These are phyloP conservation scores for Psephotus haematonotus DNA, from an alignment of 2,113 vertebrate genomes.

Conservation along the genomic window DNA sequence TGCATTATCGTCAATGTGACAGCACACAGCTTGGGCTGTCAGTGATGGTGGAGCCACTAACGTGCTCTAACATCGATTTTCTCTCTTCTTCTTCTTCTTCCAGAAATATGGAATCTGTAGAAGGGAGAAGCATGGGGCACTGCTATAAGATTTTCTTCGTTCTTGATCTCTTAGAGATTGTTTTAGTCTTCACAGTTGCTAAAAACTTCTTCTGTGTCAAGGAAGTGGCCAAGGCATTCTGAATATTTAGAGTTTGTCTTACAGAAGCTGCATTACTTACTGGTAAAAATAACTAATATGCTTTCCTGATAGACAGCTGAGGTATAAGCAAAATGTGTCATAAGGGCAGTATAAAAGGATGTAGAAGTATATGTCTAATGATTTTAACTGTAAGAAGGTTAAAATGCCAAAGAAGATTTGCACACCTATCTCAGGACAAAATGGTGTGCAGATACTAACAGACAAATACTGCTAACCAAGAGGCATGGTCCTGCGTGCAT, in stretches of 20 bases:
- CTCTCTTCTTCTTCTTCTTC: background rate
- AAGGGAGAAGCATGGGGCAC: background rate
- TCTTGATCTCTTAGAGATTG: background rate
- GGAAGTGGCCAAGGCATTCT: background rate
- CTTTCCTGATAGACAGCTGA: background rate
- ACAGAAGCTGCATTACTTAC: background rate
- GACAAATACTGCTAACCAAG: background rate
- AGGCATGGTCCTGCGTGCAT: background rate
- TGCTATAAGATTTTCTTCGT: background rate
- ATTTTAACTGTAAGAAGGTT: background rate
- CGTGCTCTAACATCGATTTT: rapidly evolving
- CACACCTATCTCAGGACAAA: background rate
- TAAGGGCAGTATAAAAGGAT: background rate
- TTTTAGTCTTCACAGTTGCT: background rate
- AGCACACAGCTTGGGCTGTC: background rate
- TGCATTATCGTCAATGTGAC: background rate
- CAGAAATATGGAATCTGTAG: background rate
- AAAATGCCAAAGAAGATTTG: background rate
- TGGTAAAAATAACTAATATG: background rate
- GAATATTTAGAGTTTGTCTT: background rate
- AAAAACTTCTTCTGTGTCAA: background rate
- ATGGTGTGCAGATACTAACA: background rate
- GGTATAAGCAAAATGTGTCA: background rate
- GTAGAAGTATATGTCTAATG: background rate
- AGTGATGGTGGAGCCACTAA: background rate